A percentile compares a stretch with the other conserved stretches of the same genome.
Conservation (phyloP, 1,140 invertebrate genomes). For the Hydropsyche tenuis region DNA sequence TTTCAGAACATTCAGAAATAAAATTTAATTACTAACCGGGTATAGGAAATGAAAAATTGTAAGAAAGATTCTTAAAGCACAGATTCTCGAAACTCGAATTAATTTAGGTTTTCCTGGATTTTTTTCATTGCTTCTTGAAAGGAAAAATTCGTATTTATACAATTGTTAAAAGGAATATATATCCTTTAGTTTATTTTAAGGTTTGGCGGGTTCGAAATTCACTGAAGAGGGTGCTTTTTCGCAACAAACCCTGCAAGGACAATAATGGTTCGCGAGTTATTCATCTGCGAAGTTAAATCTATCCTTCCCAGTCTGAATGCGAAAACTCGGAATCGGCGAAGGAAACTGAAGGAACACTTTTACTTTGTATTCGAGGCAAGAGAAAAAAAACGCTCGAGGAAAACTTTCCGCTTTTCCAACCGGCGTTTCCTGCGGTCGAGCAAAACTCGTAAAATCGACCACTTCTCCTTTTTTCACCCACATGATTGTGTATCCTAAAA, state of each 20-base stretch:
- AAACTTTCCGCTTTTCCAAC: conserved; percentile 24
- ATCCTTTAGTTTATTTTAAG: neutral
- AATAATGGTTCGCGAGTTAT: conserved; percentile 24
- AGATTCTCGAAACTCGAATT: no score
- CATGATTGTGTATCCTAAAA: no score
- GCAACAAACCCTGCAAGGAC: neutral
- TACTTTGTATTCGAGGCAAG: conserved; percentile 5
- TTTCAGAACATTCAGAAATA: no score
- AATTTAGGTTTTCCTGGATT: no score
- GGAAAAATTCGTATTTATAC: neutral
- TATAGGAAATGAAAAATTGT: no score
- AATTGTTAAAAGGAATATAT: neutral
- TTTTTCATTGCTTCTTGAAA: neutral
- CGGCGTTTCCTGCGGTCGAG: conserved; percentile 1
- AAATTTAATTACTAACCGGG: no score
- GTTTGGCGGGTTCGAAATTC: neutral
- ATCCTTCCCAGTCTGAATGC: conserved; percentile 17
- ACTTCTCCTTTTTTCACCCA: neutral
- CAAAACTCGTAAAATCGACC: conserved; percentile 26
- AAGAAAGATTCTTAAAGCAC: no score
- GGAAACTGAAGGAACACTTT: conserved; percentile 24
- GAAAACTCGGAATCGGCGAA: conserved; percentile 16
- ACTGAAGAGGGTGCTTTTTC: neutral
- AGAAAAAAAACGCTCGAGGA: neutral
- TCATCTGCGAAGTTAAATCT: conserved; percentile 31